phyloP scores from a whole-genome alignment of 1,140 invertebrate species.

The Melitaea cinxia region DNA sequence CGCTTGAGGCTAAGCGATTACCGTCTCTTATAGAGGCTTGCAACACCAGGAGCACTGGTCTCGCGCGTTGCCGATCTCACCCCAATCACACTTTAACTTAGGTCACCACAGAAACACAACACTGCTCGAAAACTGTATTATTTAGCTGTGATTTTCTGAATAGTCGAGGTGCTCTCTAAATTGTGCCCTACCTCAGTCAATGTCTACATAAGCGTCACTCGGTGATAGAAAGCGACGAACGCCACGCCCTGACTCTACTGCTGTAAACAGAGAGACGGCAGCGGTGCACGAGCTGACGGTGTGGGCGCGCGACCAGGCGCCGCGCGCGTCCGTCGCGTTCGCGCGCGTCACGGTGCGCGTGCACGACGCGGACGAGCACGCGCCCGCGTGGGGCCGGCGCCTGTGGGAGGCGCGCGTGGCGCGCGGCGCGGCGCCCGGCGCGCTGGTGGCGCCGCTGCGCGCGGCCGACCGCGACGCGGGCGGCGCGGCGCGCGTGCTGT shows the following conservation, averaged over 20 bases:
- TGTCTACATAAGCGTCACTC: too few relatives aligned
- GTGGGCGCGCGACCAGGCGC: slow-evolving; percentile 94
- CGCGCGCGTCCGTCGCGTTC: slow-evolving; percentile 91
- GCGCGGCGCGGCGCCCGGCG: slow-evolving; percentile 46
- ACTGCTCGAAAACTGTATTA: too few relatives aligned
- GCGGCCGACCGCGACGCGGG: slow-evolving; percentile 50
- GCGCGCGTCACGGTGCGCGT: slow-evolving; percentile 91
- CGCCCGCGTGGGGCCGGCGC: slow-evolving; percentile 83
- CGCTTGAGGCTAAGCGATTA: too few relatives aligned
- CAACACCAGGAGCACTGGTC: background rate
- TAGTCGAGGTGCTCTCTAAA: too few relatives aligned
- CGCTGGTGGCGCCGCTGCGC: slow-evolving; percentile 55
- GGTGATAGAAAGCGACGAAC: background rate
- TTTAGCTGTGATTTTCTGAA: too few relatives aligned
- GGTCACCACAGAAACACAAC: too few relatives aligned
- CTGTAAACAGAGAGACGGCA: slow-evolving; percentile 86
- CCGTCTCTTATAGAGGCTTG: too few relatives aligned
- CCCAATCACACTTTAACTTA: too few relatives aligned
- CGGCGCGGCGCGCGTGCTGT: slow-evolving; percentile 45
- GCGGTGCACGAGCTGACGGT: slow-evolving; percentile 93
- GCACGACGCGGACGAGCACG: slow-evolving; percentile 94
- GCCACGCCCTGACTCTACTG: background rate
- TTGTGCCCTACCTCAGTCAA: too few relatives aligned
- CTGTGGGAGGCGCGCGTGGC: slow-evolving; percentile 57
- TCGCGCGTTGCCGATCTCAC: background rate